Conservation (phyloP, 2,113 vertebrate species). For the Dipodomys stephensi region DNA sequence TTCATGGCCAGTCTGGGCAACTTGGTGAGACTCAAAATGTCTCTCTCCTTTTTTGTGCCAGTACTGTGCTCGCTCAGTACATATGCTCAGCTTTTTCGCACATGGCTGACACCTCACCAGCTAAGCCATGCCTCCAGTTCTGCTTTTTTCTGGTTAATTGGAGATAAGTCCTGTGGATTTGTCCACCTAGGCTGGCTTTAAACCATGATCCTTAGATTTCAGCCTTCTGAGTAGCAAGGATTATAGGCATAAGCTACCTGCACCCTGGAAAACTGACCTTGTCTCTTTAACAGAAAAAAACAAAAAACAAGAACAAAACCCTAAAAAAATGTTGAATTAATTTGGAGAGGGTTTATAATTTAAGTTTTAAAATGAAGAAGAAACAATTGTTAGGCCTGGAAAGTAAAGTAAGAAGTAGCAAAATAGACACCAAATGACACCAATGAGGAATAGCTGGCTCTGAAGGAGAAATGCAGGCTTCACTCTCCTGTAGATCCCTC, state of each 20-base stretch:
- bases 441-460: background rate
- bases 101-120: too few species aligned
- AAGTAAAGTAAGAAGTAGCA: background rate
- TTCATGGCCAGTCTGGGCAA: background rate
- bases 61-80: too few species aligned
- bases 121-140: too few species aligned
- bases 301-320: background rate
- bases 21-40: background rate
- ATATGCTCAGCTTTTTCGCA: too few species aligned
- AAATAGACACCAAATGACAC: background rate
- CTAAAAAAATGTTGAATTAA: conserved; percentile 23
- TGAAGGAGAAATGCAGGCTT: background rate
- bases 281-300: too few species aligned
- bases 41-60: background rate
- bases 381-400: background rate
- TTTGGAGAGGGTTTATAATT: conserved; percentile 1
- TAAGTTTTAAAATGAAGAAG: conserved; percentile 15
- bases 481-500: background rate
- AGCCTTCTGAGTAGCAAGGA: background rate
- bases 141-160: too few species aligned
- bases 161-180: too few species aligned
- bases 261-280: too few species aligned
- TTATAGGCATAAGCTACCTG: background rate
- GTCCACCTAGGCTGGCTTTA: too few species aligned
- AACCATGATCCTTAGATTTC: too few species aligned